Evolutionary conservation across 2,113 vertebrate genomes (phyloP).

Genomic region (Tragelaphus buxtoni): DNA sequence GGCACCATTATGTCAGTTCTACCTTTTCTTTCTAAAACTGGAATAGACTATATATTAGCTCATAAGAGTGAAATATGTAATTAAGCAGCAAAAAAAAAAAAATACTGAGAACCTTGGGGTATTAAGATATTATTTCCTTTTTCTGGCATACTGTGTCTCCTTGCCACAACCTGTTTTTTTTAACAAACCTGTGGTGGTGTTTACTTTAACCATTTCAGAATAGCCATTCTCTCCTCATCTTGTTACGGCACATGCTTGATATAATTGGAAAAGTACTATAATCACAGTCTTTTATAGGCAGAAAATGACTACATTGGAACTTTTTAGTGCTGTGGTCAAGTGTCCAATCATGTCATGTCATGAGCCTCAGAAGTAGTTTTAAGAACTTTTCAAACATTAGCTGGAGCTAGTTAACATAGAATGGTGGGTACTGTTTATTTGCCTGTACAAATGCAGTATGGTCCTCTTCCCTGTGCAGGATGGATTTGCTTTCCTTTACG

Average conservation of each 20-base stretch:
- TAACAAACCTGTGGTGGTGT: neutral
- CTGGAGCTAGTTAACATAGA: neutral
- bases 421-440: neutral
- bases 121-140: neutral
- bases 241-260: neutral
- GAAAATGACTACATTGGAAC: neutral
- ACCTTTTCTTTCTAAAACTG: neutral
- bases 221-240: neutral
- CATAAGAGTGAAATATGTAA: neutral
- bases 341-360: neutral
- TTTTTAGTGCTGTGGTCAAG: neutral
- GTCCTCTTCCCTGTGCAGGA: neutral
- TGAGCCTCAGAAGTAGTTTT: neutral
- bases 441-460: neutral
- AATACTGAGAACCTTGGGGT: neutral
- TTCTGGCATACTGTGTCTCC: neutral
- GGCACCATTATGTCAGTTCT: neutral
- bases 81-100: neutral
- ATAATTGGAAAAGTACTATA: neutral
- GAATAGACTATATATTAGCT: neutral
- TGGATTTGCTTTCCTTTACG: neutral
- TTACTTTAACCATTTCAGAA: neutral
- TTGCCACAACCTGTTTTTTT: neutral
- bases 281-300: neutral
- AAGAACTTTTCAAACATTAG: conserved; percentile 8